Conservation (phyloP, 2,797 vertebrate species). For the Microctenopoma steveboyesi region DNA sequence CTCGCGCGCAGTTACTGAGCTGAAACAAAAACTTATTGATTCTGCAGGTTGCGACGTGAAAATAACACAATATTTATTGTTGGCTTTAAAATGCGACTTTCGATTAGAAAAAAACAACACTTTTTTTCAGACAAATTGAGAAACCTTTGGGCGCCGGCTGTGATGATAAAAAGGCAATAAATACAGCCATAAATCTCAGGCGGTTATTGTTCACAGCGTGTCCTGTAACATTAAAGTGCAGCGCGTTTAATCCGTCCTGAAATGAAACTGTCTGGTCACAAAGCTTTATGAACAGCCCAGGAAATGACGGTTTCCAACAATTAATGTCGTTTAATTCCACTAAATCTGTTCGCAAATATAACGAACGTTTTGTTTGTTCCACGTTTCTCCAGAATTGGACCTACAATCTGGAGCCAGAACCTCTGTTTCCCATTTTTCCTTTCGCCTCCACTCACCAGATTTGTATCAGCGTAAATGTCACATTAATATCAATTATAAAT, state of each 20-base stretch:
- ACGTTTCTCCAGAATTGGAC: conserved; percentile 7
- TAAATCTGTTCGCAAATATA: conserved; percentile 43
- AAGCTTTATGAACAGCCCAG: conserved; percentile 37
- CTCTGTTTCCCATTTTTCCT: neutral
- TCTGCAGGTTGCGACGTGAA: conserved; percentile 62
- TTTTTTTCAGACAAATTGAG: neutral
- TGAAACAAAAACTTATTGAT: conserved; percentile 83
- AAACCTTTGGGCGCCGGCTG: neutral
- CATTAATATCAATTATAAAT: too few relatives aligned
- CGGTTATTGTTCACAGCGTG: conserved; percentile 28
- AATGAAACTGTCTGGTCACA: conserved; percentile 32
- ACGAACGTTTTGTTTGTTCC: conserved; percentile 5
- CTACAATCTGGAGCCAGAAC: neutral
- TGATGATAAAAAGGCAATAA: conserved; percentile 7
- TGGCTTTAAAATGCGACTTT: conserved; percentile 28
- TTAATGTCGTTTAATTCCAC: conserved; percentile 46
- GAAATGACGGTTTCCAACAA: conserved; percentile 34
- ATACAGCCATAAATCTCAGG: conserved; percentile 30
- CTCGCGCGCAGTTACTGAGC: conserved; percentile 80
- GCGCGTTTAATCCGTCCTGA: conserved; percentile 34
- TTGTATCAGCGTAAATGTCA: neutral
- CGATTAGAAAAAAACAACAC: conserved; percentile 2
- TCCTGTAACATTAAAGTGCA: conserved; percentile 40
- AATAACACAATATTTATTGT: conserved; percentile 50
- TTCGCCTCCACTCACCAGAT: neutral